These are phyloP conservation scores for Ursus arctos DNA, from an alignment of 2,113 vertebrate species.

Conservation along the genomic window DNA sequence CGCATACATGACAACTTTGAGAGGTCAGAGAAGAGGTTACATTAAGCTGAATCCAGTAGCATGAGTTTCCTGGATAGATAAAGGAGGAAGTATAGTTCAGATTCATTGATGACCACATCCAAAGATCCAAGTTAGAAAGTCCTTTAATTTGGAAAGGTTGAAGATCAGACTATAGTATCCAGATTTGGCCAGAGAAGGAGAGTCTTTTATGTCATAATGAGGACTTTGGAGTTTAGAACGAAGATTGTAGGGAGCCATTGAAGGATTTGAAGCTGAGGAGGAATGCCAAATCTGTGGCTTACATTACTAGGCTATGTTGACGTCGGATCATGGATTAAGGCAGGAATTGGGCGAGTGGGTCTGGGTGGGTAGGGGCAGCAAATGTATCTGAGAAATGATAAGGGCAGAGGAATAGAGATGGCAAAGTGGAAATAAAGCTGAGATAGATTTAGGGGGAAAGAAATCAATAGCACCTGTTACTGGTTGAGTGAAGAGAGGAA, in stretches of 20 bases:
- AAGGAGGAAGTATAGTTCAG: neutral
- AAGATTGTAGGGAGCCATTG: neutral
- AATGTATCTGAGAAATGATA: slow-evolving; percentile 19
- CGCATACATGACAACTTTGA: neutral
- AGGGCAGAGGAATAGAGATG: neutral
- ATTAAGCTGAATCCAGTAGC: neutral
- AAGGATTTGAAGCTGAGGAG: slow-evolving; percentile 14
- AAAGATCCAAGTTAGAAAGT: neutral
- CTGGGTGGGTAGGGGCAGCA: neutral
- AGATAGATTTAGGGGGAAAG: slow-evolving; percentile 29
- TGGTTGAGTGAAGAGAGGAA: neutral
- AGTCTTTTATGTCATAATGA: neutral
- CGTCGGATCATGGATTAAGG: neutral
- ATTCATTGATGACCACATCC: neutral
- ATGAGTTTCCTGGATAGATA: neutral
- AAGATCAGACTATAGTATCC: neutral
- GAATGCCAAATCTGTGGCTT: slow-evolving; percentile 46
- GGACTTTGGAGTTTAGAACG: slow-evolving; percentile 33
- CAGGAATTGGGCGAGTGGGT: neutral
- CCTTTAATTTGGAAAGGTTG: slow-evolving; percentile 37
- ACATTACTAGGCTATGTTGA: neutral
- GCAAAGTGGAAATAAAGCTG: neutral
- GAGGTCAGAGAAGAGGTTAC: slow-evolving; percentile 13
- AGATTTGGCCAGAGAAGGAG: neutral
- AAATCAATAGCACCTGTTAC: slow-evolving; percentile 10